phyloP scores from a whole-genome alignment of 2,888 invertebrate genomes.

The Lochmaea crataegi region DNA sequence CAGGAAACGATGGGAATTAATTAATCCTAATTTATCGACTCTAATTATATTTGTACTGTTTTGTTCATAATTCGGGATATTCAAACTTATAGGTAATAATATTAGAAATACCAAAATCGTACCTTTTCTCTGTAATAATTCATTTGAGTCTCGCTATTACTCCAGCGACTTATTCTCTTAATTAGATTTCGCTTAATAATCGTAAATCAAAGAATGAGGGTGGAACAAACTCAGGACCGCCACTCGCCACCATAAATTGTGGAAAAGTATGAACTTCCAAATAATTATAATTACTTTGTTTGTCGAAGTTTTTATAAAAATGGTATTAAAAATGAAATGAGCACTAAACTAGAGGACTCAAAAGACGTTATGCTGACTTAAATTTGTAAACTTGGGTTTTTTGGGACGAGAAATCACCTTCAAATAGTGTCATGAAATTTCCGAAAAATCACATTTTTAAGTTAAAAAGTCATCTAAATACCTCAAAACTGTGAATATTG shows the following conservation, averaged over 20 bases:
- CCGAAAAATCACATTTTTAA: too few species aligned
- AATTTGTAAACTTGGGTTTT: too few species aligned
- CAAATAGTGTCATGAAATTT: too few species aligned
- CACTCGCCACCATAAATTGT: slow-evolving; percentile 15
- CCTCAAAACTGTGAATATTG: too few species aligned
- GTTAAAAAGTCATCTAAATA: too few species aligned
- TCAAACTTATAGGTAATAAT: slow-evolving; percentile 11
- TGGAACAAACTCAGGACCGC: slow-evolving; percentile 11
- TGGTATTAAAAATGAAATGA: too few species aligned
- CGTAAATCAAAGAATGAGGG: slow-evolving; percentile 30
- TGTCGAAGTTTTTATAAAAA: too few species aligned
- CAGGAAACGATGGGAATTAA: background rate
- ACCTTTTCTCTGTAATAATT: slow-evolving; percentile 17
- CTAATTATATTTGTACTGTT: background rate
- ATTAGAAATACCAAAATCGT: background rate
- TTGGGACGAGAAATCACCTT: too few species aligned
- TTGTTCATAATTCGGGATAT: background rate
- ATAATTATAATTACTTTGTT: too few species aligned
- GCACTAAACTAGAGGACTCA: too few species aligned
- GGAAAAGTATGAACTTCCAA: background rate
- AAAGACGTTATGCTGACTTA: too few species aligned
- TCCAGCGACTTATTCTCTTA: slow-evolving; percentile 20
- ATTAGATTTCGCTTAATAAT: slow-evolving; percentile 27
- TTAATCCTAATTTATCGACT: background rate
- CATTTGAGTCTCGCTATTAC: slow-evolving; percentile 17